Evolutionary conservation across 1,140 invertebrate genomes (phyloP).

Genomic region (Sitobion miscanthi): DNA sequence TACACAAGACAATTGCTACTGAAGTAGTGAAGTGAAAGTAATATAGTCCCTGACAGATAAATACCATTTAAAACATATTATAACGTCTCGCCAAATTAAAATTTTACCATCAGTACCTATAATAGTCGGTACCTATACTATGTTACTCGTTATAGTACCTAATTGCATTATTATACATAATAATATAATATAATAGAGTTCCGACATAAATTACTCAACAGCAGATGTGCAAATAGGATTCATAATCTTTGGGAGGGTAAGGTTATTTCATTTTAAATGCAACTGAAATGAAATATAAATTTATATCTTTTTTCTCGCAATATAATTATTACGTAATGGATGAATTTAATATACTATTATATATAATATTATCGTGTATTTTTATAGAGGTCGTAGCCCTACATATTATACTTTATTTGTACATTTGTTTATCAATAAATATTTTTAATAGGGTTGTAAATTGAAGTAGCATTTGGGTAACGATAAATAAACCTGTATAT

Average conservation of each 20-base stretch:
- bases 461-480: no score
- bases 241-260: background rate
- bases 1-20: background rate
- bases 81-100: background rate
- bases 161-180: background rate
- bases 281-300: background rate
- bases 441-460: no score
- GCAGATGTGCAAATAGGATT: background rate
- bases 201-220: background rate
- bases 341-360: no score
- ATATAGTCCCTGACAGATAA: constrained; percentile 18
- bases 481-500: no score
- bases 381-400: background rate
- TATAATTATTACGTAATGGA: background rate
- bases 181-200: background rate
- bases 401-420: background rate
- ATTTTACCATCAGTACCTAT: background rate
- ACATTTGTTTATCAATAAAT: no score
- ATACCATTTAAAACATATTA: background rate
- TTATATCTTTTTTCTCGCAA: background rate
- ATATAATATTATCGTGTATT: background rate
- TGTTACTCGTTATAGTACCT: background rate
- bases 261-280: background rate
- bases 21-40: constrained; percentile 37
- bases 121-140: background rate